Percentiles rank a stretch among this genome's conserved stretches.
phyloP scores from a whole-genome alignment of 2,888 invertebrate genomes.

The Plusia festucae region DNA sequence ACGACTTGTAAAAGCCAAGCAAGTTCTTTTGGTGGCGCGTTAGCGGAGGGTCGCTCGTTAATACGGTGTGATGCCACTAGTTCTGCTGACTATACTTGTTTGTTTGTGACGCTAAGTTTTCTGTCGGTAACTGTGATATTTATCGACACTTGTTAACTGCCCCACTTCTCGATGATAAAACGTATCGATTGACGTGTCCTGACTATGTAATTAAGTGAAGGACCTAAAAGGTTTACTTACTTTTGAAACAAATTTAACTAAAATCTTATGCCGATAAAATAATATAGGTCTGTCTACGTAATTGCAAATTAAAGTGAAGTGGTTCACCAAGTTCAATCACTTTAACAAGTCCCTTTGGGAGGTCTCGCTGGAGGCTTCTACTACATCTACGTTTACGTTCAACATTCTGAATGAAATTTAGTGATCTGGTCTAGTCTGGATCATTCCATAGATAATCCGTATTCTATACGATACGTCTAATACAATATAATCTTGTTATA shows the following conservation, averaged over 20 bases:
- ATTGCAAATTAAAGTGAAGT: not conserved
- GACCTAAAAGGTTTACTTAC: not conserved
- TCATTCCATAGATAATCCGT: too few species aligned
- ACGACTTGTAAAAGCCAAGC: constrained; percentile 26
- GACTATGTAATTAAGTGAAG: not conserved
- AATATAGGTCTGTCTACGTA: not conserved
- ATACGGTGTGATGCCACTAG: constrained; percentile 36
- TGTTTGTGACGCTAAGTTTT: constrained; percentile 25
- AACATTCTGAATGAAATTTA: not conserved
- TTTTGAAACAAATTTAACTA: not conserved
- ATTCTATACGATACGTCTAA: too few species aligned
- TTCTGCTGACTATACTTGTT: constrained; percentile 42
- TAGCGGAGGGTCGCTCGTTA: constrained; percentile 21
- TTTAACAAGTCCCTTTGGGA: not conserved
- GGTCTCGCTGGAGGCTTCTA: not conserved
- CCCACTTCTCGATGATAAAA: not conserved
- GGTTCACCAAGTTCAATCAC: not conserved
- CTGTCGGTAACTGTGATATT: constrained; percentile 23
- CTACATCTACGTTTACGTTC: not conserved
- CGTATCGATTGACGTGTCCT: not conserved
- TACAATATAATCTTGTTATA: too few species aligned
- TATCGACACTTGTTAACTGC: constrained; percentile 19
- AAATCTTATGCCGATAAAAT: not conserved
- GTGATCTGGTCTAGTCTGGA: too few species aligned
- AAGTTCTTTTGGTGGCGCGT: constrained; percentile 25